Conservation (phyloP, 2,797 vertebrate genomes). For the Anisognathus igniventris region DNA sequence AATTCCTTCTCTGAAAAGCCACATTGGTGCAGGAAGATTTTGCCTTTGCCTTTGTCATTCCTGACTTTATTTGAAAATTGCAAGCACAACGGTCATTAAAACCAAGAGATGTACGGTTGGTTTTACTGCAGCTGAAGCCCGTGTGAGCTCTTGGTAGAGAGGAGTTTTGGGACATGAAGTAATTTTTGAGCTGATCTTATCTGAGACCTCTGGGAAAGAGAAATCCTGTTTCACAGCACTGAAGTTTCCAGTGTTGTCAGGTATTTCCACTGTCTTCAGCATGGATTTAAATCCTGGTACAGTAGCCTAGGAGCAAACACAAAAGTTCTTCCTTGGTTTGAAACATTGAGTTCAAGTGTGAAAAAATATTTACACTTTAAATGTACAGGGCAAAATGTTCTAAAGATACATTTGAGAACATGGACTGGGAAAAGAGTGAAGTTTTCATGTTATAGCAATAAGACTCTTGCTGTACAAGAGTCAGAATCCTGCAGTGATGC, state of each 20-base stretch:
- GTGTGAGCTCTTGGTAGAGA: constrained; percentile 44
- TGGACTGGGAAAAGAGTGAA: neutral
- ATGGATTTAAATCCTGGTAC: constrained; percentile 74
- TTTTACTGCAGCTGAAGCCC: constrained; percentile 51
- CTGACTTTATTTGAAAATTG: constrained; percentile 46
- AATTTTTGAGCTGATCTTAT: neutral
- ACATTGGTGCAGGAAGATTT: neutral
- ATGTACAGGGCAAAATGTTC: rapidly evolving
- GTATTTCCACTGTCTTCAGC: constrained; percentile 74
- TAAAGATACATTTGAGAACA: neutral
- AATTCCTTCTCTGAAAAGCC: neutral
- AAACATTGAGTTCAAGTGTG: neutral
- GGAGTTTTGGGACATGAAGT: constrained; percentile 56
- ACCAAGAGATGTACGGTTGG: constrained; percentile 22
- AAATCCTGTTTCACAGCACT: constrained; percentile 83
- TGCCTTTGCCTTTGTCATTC: neutral
- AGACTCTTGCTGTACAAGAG: neutral
- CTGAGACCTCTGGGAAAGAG: constrained; percentile 53
- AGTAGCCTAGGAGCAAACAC: constrained; percentile 77
- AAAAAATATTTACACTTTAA: neutral
- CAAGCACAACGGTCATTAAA: constrained; percentile 23
- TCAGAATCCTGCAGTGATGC: neutral
- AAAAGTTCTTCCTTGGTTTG: neutral
- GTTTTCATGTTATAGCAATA: rapidly evolving
- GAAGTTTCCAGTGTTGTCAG: constrained; percentile 66